Base-by-base conservation (phyloP, 2,888 invertebrate genomes). In the Calliphora vomitoria region DNA sequence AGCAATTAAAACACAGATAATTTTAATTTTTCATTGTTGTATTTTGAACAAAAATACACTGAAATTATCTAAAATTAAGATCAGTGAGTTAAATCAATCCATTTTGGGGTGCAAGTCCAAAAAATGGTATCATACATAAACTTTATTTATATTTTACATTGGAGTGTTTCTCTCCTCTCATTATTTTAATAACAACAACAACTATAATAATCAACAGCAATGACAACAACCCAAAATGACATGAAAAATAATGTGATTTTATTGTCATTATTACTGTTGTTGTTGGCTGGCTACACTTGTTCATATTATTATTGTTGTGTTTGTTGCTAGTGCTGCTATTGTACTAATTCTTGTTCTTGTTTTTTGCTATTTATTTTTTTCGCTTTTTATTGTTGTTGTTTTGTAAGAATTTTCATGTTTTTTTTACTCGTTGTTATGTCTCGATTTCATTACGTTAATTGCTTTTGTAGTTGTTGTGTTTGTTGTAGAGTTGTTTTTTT, bases 381-480 rank as follows among this genome's bases (percentile, higher is more conserved):
- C 0, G 0, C 8, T 44, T 10, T 11, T 8, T 11, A 3, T 11
- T 11, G 44, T 44, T 44, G 35, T 35, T 35, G 35, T 35, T 35
- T 35, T 35, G 35, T 6, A 35, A 35, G 35, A 35, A 11, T 44
- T 11, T 35, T 3, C 18, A 8, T 60, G 66, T 41, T 38, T 18
- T 25, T 74, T 44, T 15, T 53, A 47, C 18, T 35, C 44, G 0
- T 25, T 53, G 38, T 11, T 66, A 11, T 75, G 41, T 69, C 44
- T 68, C 44, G 62, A 55, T 81, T 81, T 76, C 80, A 75, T 80
- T 85, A 85, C 80, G 64, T 71, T 71, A 84, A 84, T 84, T 84
- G 60, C 60, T 79, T 83, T 82, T 82, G 60, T 20, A 31, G n/a
- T 71, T 13, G 18, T 13, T 4, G 4, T 44, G 8, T 8, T 18